Base-by-base conservation (phyloP, 2,113 vertebrate genomes). In the Myotis yumanensis region DNA sequence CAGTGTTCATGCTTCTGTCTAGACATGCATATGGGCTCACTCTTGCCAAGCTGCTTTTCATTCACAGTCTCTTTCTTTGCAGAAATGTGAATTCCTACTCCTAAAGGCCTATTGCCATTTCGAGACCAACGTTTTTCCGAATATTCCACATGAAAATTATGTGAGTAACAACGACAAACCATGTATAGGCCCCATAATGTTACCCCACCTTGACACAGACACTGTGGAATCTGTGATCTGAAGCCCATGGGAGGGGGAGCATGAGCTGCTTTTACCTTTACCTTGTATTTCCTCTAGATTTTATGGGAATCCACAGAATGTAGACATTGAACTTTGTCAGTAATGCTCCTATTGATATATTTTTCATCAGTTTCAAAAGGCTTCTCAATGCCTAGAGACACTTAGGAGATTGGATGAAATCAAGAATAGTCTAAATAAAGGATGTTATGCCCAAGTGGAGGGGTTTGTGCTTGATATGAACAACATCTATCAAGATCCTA, bases 41-140 rank as follows among this genome's bases (percentile, higher is more conserved):
- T 62, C 62, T 75, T 82, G 89, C 16, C 48, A 84, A 46, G 71
- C 14, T 37, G 52, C 51, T 90, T 81, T 52, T 82, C 62, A 72
- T 30, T 69, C 17, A 91, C 1, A 11, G 28, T 17, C 37, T 32
- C 11, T 7, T 93, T 80, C 88, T 95, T 93, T 94, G 59, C 90
- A 97, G 96, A 97, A 92, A 93, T 97, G 97, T 88, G 96, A 90
- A 4, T 90, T 92, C 57, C 28, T 96, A 32, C 95, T 97, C 57
- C 48, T 96, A 76, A 95, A 40, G 37, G 68, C 88, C 92, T 97
- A 96, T 12, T 85, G 81, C 80, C 89, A 43, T 91, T 66, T 77
- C 2, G 92, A 97, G 81, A 94, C 81, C 32, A 72, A 68, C 35
- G 69, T 95, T 86, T 96, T 97, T 69, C 23, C 59, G 14, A 82